These are phyloP conservation scores for Argyresthia albistria DNA, from an alignment of 2,888 invertebrate species.

Conservation along the genomic window DNA sequence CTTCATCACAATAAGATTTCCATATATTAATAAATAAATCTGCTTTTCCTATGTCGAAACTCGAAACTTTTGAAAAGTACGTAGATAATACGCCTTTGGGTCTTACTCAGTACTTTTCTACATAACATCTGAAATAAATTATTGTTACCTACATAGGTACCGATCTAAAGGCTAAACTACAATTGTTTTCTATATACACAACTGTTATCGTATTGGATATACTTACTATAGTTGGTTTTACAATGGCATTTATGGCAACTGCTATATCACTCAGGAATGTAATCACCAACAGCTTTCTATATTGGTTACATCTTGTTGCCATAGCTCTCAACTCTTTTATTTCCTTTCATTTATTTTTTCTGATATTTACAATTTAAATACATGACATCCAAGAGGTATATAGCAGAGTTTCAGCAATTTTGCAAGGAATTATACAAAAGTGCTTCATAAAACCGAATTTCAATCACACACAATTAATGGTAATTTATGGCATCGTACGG, in stretches of 20 bases:
- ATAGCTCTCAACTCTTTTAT: too few relatives aligned
- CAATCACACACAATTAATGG: slow-evolving; percentile 23
- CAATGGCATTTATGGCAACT: not conserved
- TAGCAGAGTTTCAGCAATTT: not conserved
- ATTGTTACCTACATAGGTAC: slow-evolving; percentile 6
- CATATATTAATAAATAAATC: slow-evolving; percentile 39
- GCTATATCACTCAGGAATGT: not conserved
- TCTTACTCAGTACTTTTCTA: slow-evolving; percentile 4
- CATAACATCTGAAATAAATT: slow-evolving; percentile 8
- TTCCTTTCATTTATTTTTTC: too few relatives aligned
- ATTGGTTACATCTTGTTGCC: too few relatives aligned
- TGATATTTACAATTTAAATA: not conserved
- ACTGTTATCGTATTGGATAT: too few relatives aligned
- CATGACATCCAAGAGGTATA: not conserved
- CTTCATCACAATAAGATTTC: slow-evolving; percentile 55
- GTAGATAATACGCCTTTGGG: slow-evolving; percentile 5
- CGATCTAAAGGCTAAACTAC: not conserved
- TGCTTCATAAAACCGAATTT: not conserved
- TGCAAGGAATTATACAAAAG: not conserved
- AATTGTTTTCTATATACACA: not conserved
- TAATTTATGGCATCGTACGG: slow-evolving; percentile 60
- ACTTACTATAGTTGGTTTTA: too few relatives aligned
- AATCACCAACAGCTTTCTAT: not conserved
- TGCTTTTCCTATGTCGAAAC: slow-evolving; percentile 7
- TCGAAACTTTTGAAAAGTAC: slow-evolving; percentile 8